Percentiles rank a stretch among this genome's conserved stretches.
These are phyloP conservation scores for Nudaria mundana DNA, from an alignment of 2,888 invertebrate genomes.

Conservation along the genomic window DNA sequence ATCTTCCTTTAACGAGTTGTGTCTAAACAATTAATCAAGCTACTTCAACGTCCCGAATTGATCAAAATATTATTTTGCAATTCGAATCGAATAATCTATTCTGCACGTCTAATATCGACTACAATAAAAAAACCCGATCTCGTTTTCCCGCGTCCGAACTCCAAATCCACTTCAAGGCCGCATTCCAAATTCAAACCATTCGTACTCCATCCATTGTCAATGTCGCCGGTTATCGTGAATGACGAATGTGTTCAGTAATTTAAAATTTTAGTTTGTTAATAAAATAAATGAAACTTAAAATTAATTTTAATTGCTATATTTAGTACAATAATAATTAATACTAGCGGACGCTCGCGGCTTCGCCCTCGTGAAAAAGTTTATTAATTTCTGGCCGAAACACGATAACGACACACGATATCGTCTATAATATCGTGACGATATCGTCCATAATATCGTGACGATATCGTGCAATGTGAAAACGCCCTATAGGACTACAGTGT, in stretches of 20 bases:
- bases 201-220: slow-evolving; percentile 66
- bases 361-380: no score
- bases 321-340: no score
- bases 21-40: slow-evolving; percentile 12
- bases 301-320: no score
- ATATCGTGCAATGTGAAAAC: no score
- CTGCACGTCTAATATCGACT: slow-evolving; percentile 47
- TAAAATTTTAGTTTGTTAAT: no score
- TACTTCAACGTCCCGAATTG: slow-evolving; percentile 19
- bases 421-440: no score
- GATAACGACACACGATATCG: no score
- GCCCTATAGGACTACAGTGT: no score
- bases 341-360: no score
- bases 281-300: slow-evolving; percentile 20
- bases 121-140: slow-evolving; percentile 55
- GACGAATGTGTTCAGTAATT: slow-evolving; percentile 67
- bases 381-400: no score
- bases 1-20: slow-evolving; percentile 1
- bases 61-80: slow-evolving; percentile 34
- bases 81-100: slow-evolving; percentile 46
- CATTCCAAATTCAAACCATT: slow-evolving; percentile 72
- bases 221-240: slow-evolving; percentile 58
- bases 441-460: no score
- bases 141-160: slow-evolving; percentile 54
- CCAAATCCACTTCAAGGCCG: slow-evolving; percentile 75